These are phyloP conservation scores for Ammodytes marinus DNA, from an alignment of 2,113 vertebrate species.

Conservation along the genomic window DNA sequence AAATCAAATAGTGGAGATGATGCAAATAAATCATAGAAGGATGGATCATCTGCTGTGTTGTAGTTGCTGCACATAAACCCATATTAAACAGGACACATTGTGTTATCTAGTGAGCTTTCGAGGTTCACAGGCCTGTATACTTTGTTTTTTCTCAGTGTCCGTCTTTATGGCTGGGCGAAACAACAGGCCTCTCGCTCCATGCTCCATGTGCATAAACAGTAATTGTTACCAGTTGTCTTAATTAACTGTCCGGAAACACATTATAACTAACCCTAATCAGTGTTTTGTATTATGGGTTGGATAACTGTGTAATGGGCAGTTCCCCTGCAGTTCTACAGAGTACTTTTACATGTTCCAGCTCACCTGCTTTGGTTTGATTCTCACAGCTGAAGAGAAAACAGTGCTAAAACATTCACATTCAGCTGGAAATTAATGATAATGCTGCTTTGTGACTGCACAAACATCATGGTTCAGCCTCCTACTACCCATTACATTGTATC, in stretches of 20 bases:
- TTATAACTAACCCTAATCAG: no score
- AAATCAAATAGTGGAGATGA: neutral
- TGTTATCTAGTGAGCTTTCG: neutral
- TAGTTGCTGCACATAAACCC: neutral
- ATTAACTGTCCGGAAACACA: no score
- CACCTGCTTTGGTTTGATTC: neutral
- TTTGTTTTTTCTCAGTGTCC: no score
- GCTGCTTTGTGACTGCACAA: neutral
- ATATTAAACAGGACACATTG: neutral
- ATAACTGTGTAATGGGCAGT: no score
- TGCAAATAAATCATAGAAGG: neutral
- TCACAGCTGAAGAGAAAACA: neutral
- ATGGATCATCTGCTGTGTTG: neutral
- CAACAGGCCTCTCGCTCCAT: no score
- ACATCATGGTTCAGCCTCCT: neutral
- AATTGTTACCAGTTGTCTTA: no score
- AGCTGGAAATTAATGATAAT: neutral
- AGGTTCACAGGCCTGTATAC: neutral
- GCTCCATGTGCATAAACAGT: no score
- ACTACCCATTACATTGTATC: neutral
- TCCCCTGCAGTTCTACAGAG: neutral
- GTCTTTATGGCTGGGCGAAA: no score
- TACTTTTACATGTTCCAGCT: neutral
- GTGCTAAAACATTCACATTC: neutral
- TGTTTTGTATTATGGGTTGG: no score